Evolutionary conservation across 2,797 vertebrate genomes (phyloP), one percentile per base, ranked within the genome.

Genomic region (Knipowitschia caucasica): DNA sequence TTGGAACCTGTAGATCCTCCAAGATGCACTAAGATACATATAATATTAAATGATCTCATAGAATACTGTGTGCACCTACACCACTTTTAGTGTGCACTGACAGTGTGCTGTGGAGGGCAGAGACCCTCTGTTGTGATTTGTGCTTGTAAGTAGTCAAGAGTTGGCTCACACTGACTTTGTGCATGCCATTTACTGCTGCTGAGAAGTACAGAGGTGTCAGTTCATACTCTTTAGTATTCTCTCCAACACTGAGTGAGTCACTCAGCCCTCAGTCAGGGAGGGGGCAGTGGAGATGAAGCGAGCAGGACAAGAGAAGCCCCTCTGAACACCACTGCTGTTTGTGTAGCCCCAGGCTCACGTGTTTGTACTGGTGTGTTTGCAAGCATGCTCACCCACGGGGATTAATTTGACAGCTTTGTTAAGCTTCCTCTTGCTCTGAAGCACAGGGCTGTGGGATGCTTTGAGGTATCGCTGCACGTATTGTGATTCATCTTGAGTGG

Each of bases 211-310:
- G 75, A 73, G 77, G 85, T 87, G 84, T 85, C 80, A 78, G 79
- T 74, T 70, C n/a, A n/a, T 67, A 59, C 85, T 91, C 73, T 77
- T 91, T 89, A 87, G 88, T 91, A 91, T 91, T 91, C 91, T 80
- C 73, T 85, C 76, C 88, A 80, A 74, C 85, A 84, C 86, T 63
- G 82, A 71, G 81, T 89, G 89, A 89, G 84, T 90, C 89, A 89
- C 86, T 75, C 68, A 73, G 80, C 21, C 69, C 77, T 64, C 66
- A 71, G 65, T 79, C 71, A 43, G 50, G 61, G 65, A 30, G 66
- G 73, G 71, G 61, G 59, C 40, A 64, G 55, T 11, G 46, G 67
- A 66, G 53, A 60, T 61, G 59, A 64, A 66, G 70, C 55, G 53
- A 69, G 58, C 62, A 77, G 68, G 71, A 77, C 67, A 71, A 69